These are phyloP conservation scores for Copsychus sechellarum DNA, from an alignment of 2,113 vertebrate species.

Conservation along the genomic window DNA sequence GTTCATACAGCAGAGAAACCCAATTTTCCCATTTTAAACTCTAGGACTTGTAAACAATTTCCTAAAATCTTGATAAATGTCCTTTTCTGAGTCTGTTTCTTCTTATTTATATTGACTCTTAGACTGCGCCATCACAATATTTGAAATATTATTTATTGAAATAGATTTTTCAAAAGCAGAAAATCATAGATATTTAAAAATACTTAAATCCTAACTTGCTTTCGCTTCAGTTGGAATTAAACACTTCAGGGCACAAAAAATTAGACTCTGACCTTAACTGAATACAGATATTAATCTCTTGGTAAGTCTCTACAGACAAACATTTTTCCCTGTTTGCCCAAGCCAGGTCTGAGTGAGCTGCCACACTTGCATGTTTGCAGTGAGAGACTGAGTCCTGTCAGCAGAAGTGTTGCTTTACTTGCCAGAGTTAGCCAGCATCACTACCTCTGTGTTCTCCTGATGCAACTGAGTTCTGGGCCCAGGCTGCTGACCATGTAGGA, in stretches of 20 bases:
- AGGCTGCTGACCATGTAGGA: neutral
- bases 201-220: neutral
- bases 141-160: neutral
- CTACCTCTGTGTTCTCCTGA: neutral
- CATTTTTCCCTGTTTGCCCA: neutral
- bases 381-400: neutral
- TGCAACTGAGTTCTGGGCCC: accelerated
- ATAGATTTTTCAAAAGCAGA: neutral
- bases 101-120: neutral
- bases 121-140: neutral
- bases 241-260: neutral
- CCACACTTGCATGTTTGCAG: neutral
- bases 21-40: neutral
- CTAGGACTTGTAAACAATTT: neutral
- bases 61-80: neutral
- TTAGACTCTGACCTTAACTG: neutral
- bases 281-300: neutral
- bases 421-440: neutral
- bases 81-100: neutral
- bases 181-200: neutral
- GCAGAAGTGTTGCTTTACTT: neutral
- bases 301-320: neutral
- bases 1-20: neutral
- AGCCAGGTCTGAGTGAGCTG: neutral
- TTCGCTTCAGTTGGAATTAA: neutral